Percentiles rank a stretch among this genome's conserved stretches.
Evolutionary conservation across 2,888 invertebrate species (phyloP).

Genomic region (Panzeria rudis): DNA sequence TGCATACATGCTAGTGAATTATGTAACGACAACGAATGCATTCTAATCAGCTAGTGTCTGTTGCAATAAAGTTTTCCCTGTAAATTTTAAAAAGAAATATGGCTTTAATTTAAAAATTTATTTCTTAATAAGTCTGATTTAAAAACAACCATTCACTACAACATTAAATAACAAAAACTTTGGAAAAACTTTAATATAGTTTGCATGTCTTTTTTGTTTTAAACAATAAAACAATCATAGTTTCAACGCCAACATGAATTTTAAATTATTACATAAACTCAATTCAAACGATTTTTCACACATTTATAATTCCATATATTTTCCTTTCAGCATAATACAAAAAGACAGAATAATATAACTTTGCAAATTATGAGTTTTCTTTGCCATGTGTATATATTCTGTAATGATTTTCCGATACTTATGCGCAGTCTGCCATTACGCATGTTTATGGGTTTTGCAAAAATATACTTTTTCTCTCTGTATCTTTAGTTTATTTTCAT

Average conservation of each 20-base stretch:
- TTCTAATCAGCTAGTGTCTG: no score
- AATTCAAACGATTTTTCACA: slow-evolving; percentile 10
- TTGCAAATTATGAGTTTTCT: slow-evolving; percentile 54
- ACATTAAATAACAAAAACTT: no score
- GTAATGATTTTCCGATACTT: slow-evolving; percentile 82
- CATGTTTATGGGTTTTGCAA: slow-evolving; percentile 81
- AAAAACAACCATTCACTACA: no score
- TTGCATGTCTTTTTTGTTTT: background rate
- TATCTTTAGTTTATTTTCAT: slow-evolving; percentile 58
- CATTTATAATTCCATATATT: background rate
- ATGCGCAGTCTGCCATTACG: slow-evolving; percentile 83
- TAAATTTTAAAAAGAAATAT: no score
- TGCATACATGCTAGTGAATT: no score
- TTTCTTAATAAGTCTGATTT: no score
- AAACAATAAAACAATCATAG: slow-evolving; percentile 2
- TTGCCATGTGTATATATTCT: slow-evolving; percentile 56
- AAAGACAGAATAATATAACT: background rate
- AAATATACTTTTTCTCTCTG: slow-evolving; percentile 52
- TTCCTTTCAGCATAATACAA: background rate
- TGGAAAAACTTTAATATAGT: background rate
- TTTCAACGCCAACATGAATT: slow-evolving; percentile 20
- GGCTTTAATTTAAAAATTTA: no score
- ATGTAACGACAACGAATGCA: no score
- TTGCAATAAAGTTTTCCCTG: no score
- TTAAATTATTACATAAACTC: slow-evolving; percentile 24